Evolutionary conservation across 1,140 invertebrate genomes (phyloP).

Genomic region (Phenacoccus solenopsis): DNA sequence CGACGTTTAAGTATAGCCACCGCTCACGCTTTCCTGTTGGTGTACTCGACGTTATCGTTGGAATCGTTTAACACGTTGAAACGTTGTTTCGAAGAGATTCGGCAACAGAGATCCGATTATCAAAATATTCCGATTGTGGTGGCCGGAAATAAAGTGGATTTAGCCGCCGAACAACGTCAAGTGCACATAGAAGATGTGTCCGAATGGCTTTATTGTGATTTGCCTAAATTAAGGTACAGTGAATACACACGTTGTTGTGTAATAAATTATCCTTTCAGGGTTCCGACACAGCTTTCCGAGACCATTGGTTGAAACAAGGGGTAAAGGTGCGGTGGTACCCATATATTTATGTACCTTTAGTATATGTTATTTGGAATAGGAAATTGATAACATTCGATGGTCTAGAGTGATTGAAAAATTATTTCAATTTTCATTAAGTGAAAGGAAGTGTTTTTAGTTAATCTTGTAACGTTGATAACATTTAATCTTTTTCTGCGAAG

Average conservation of each 20-base stretch:
- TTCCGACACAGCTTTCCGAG: neutral
- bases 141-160: constrained; percentile 70
- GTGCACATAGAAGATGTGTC: constrained; percentile 61
- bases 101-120: constrained; percentile 61
- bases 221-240: constrained; percentile 52
- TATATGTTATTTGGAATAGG: too few species aligned
- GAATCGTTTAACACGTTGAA: constrained; percentile 65
- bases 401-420: too few species aligned
- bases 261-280: constrained; percentile 12
- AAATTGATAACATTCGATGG: too few species aligned
- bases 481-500: too few species aligned
- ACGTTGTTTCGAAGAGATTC: constrained; percentile 68
- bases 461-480: too few species aligned
- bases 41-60: constrained; percentile 68
- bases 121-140: constrained; percentile 75
- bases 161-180: constrained; percentile 48
- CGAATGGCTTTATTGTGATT: constrained; percentile 63
- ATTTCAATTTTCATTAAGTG: too few species aligned
- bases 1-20: constrained; percentile 72
- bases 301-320: neutral
- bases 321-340: too few species aligned
- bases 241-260: neutral
- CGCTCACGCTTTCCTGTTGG: constrained; percentile 77
- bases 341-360: too few species aligned
- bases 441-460: too few species aligned